phyloP scores from a whole-genome alignment of 2,888 invertebrate genomes.

The Neoascia interrupta region DNA sequence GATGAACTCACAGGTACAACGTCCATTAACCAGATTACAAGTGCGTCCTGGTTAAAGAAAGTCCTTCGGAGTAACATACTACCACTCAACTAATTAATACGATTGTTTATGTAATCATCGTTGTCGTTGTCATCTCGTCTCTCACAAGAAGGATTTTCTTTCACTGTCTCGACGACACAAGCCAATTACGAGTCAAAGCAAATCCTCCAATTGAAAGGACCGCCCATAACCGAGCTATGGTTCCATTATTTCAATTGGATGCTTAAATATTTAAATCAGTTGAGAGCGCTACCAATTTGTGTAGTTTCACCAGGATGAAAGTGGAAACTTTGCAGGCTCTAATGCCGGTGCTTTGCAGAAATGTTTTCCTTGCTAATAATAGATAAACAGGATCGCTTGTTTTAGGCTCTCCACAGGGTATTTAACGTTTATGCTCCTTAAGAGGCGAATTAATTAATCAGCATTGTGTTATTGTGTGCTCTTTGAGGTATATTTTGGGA shows the following conservation, averaged over 20 bases:
- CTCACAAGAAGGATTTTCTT: neutral
- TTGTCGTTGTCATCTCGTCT: neutral
- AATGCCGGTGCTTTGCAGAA: too few species aligned
- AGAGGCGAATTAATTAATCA: constrained; percentile 9
- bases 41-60: neutral
- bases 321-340: neutral
- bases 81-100: neutral
- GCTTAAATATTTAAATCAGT: constrained; percentile 29
- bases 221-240: neutral
- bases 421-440: constrained; percentile 2
- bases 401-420: neutral
- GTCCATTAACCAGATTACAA: neutral
- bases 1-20: neutral
- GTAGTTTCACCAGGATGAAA: too few species aligned
- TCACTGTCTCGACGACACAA: neutral
- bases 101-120: too few species aligned
- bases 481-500: too few species aligned
- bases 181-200: neutral
- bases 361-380: constrained; percentile 3
- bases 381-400: constrained; percentile 5
- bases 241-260: constrained; percentile 23
- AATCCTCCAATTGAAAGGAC: too few species aligned
- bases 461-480: too few species aligned
- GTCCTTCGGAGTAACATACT: neutral
- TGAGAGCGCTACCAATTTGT: neutral